These are phyloP conservation scores for Aleadryas rufinucha DNA, from an alignment of 2,113 vertebrate genomes.

Conservation along the genomic window DNA sequence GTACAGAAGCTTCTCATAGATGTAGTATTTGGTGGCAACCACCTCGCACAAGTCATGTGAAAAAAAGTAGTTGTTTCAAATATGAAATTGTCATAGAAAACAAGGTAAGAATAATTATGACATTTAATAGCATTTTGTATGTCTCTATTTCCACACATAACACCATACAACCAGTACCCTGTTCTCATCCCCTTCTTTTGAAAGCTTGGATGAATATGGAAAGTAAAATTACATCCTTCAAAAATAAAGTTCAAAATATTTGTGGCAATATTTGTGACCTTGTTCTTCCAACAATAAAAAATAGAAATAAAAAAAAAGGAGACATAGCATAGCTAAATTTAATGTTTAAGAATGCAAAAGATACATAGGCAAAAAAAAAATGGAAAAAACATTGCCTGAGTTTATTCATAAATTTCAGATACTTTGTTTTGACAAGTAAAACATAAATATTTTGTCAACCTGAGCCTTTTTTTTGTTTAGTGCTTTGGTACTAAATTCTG, in stretches of 20 bases:
- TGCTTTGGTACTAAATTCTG: background rate
- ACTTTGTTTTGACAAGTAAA: background rate
- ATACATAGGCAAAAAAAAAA: background rate
- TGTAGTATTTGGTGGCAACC: constrained; percentile 21
- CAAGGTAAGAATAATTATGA: constrained; percentile 10
- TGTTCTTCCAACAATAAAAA: background rate
- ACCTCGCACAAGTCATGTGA: background rate
- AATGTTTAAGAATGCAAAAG: background rate
- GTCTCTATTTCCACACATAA: background rate
- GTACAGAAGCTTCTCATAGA: background rate
- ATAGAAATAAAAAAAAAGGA: no score
- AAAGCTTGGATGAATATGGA: background rate
- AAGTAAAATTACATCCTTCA: background rate
- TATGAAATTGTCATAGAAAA: constrained; percentile 46
- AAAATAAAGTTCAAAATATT: background rate
- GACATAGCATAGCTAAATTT: background rate
- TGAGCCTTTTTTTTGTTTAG: background rate
- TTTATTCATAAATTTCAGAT: background rate
- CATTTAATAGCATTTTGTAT: background rate
- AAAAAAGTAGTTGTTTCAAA: accelerated
- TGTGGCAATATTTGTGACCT: background rate
- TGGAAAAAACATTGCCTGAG: accelerated
- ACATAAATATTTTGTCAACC: background rate
- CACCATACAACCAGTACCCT: background rate
- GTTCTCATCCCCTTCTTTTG: background rate